Conservation (phyloP, 2,797 vertebrate species). For the Uromys caudimaculatus region DNA sequence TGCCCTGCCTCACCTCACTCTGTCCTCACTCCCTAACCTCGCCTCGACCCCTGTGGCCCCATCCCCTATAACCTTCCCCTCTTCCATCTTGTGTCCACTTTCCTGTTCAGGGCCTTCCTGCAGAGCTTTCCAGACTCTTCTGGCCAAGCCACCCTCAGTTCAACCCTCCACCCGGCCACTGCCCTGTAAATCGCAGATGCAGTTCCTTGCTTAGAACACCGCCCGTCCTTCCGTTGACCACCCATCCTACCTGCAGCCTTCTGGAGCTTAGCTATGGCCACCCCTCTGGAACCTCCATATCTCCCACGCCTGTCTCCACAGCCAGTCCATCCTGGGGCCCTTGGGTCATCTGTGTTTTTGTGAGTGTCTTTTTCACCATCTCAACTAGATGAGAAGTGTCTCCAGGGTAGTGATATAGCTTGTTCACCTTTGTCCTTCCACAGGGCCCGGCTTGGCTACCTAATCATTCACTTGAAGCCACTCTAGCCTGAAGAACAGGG, state of each 20-base stretch:
- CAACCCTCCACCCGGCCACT: neutral
- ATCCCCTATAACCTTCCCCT: neutral
- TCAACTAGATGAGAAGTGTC: neutral
- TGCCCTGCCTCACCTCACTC: neutral
- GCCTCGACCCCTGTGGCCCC: neutral
- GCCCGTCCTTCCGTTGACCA: neutral
- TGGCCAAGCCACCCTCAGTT: neutral
- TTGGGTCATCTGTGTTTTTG: neutral
- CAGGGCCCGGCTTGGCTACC: neutral
- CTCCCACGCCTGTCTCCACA: neutral
- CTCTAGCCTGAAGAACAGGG: neutral
- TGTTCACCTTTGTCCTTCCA: neutral
- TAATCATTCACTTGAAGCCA: neutral
- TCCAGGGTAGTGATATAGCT: neutral
- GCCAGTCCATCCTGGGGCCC: neutral
- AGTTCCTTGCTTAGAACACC: neutral
- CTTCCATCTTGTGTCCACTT: neutral
- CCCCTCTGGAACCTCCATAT: neutral
- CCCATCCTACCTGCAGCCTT: neutral
- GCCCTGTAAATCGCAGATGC: neutral
- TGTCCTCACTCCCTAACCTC: slow-evolving; percentile 12
- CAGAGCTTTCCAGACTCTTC: neutral
- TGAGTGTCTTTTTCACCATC: neutral
- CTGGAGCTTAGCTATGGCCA: neutral
- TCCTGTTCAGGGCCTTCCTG: neutral